Evolutionary conservation across 1,140 invertebrate genomes (phyloP), one percentile per base, ranked within the genome.

Genomic region (Coenobita brevimanus): DNA sequence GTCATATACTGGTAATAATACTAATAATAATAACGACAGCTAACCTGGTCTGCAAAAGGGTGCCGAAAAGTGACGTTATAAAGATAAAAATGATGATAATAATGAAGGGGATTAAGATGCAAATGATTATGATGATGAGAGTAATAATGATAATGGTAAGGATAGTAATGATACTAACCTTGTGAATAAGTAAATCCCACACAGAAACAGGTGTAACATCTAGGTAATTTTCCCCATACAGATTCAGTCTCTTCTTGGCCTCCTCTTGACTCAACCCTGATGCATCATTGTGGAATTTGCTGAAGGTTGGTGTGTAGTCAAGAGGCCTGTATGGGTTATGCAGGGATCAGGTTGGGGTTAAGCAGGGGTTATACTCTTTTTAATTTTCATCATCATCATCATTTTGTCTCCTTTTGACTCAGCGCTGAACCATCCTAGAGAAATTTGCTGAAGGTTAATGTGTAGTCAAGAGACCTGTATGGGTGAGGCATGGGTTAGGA

Each of bases 161-260:
- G n/a, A n/a, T n/a, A n/a, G n/a, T n/a, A n/a, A n/a, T n/a, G n/a
- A n/a, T 17, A 89, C 83, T 87, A 27, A 69, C 88, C 79, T 89
- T 84, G 36, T 82, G 75, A 36, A 88, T 21, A 24, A 90, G 67
- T 8, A 89, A 73, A 38, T 89, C 78, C 73, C 87, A 80, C 24
- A 90, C 43, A 13, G 89, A 86, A 2, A 46, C 27, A 13, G 89
- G 67, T 41, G 87, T 84, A 17, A 90, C 88, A 50, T 88, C 82
- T 60, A 89, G 87, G n/a, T 82, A 82, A 67, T 89, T 89, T 71
- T 89, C 90, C 2, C 88, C 90, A 62, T 69, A 81, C 6, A 90
- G 78, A 1, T 46, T 43, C 24, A 50, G 36, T 57, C 62, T 67
- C 2, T 33, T n/a, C 2, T n/a, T 17, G 10, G 82, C 82, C 10